Evolutionary conservation across 2,888 invertebrate genomes (phyloP), one percentile per base, ranked within the genome.

Genomic region (Caprella mutica): DNA sequence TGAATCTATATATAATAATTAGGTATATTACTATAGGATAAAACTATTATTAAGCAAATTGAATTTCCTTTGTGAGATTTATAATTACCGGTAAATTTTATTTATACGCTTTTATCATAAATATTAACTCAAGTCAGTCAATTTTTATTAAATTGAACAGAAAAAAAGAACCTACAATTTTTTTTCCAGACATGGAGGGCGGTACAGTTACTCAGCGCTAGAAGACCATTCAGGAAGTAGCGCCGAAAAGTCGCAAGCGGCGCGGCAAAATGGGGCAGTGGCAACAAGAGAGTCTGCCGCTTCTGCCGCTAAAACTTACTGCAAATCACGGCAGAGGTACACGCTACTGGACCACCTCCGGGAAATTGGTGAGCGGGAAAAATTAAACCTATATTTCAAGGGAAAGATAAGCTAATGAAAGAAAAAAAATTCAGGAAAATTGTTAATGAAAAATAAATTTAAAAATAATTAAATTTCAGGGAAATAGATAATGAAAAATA

Each of bases 321-420:
- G 82, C 65, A 76, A 78, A 68, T 78, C 78, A 42, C 76, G 80
- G 64, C 70, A 71, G 23, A 78, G 90, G 67, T 92, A 90, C 71
- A 82, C 82, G 68, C 78, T 88, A 66, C 78, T 86, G 67, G 81
- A 84, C 52, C 86, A 88, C 69, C 77, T 92, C 65, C 82, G 83
- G 69, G 81, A 84, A 66, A 84, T 92, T 65, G 92, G 80, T 78
- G 70, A 68, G 71, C n/a, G n/a, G n/a, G n/a, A n/a, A n/a, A n/a
- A n/a, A n/a, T n/a, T n/a, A n/a, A n/a, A n/a, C n/a, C n/a, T n/a
- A n/a, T n/a, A n/a, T n/a, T n/a, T n/a, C n/a, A n/a, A n/a, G n/a
- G n/a, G n/a, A n/a, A n/a, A n/a, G n/a, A n/a, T n/a, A n/a, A n/a
- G n/a, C n/a, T n/a, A n/a, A n/a, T n/a, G n/a, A n/a, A n/a, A n/a